Conservation (phyloP, 1,140 invertebrate genomes). For the Oscheius sp. region DNA sequence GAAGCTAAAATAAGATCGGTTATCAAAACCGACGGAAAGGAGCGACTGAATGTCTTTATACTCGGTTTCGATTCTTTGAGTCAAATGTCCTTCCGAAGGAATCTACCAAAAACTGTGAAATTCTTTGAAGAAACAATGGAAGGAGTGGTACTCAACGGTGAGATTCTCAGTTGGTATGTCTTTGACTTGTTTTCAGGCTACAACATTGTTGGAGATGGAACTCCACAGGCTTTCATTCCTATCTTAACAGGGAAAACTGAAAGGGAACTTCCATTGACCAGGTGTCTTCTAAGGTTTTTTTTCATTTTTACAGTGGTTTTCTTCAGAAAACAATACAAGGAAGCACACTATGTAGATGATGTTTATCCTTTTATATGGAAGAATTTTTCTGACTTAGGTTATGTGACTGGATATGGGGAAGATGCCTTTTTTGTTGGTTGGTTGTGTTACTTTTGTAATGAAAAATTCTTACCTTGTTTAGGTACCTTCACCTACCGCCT, state of each 20-base stretch:
- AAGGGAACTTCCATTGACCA: conserved; percentile 75
- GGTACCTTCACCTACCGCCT: conserved; percentile 82
- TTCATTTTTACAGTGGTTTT: conserved; percentile 73
- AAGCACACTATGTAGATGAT: conserved; percentile 70
- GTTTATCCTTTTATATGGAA: conserved; percentile 73
- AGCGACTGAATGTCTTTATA: conserved; percentile 75
- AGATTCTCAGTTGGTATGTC: no score
- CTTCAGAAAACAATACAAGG: conserved; percentile 73
- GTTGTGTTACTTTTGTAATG: neutral
- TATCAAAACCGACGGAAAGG: conserved; percentile 25
- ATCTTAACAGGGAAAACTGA: conserved; percentile 83
- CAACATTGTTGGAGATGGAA: conserved; percentile 81
- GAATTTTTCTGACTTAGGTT: conserved; percentile 70
- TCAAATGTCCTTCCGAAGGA: conserved; percentile 78
- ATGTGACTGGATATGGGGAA: conserved; percentile 77
- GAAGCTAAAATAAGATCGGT: neutral
- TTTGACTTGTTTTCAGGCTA: conserved; percentile 62
- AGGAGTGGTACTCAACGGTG: conserved; percentile 62
- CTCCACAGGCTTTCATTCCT: conserved; percentile 84
- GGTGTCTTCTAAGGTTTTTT: conserved; percentile 75
- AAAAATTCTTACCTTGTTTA: no score
- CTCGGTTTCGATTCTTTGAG: conserved; percentile 88
- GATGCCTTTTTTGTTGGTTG: conserved; percentile 76
- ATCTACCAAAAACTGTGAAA: conserved; percentile 76
- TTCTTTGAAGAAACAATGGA: conserved; percentile 73